Conservation (phyloP, 1,140 invertebrate species). For the Diprion similis region DNA sequence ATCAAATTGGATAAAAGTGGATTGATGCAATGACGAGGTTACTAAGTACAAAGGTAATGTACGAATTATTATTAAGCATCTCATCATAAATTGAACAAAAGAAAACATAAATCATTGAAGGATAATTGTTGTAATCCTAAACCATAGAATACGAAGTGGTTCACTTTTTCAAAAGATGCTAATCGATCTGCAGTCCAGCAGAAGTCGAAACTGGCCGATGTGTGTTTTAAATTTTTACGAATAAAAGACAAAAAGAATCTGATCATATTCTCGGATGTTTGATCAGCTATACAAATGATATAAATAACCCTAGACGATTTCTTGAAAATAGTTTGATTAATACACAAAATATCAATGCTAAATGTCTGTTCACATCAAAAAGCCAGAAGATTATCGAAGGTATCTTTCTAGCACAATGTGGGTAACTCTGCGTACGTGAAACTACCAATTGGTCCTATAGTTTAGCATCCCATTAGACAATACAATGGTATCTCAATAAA, state of each 20-base stretch:
- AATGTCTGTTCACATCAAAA: not conserved
- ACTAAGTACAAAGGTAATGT: too few relatives aligned
- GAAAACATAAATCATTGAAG: not conserved
- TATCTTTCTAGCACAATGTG: not conserved
- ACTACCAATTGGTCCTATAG: not conserved
- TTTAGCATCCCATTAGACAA: not conserved
- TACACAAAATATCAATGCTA: not conserved
- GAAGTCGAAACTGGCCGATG: not conserved
- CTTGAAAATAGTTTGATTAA: not conserved
- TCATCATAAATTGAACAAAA: too few relatives aligned
- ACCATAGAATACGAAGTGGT: not conserved
- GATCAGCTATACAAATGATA: too few relatives aligned
- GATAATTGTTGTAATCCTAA: not conserved
- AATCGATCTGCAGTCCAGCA: not conserved
- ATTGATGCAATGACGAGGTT: too few relatives aligned
- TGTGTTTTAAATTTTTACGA: too few relatives aligned
- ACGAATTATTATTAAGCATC: too few relatives aligned
- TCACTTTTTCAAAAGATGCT: not conserved
- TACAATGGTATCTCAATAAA: not conserved
- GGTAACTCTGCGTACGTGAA: not conserved
- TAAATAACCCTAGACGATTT: too few relatives aligned
- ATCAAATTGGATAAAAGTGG: too few relatives aligned
- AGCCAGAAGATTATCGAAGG: not conserved
- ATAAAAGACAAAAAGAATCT: too few relatives aligned
- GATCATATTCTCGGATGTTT: too few relatives aligned